Percentiles rank a stretch among this genome's conserved stretches.
phyloP scores from a whole-genome alignment of 2,888 invertebrate species.

The Salpingus planirostris region DNA sequence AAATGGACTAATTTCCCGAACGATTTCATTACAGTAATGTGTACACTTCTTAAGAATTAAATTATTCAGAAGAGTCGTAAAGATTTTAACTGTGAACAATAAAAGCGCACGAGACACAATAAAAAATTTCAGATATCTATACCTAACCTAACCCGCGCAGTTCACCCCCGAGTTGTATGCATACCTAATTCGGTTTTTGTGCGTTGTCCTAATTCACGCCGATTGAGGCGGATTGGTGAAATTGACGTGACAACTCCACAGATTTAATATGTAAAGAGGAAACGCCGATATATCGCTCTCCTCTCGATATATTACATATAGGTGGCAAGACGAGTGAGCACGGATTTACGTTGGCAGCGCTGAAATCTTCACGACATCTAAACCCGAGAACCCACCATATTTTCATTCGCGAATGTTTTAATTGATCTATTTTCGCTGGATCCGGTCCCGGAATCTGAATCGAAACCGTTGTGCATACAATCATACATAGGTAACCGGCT shows the following conservation, averaged over 20 bases:
- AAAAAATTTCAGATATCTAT: background rate
- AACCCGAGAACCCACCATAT: constrained; percentile 9
- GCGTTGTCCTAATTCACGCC: too few species aligned
- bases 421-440: constrained; percentile 3
- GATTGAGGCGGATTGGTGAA: too few species aligned
- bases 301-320: constrained; percentile 12
- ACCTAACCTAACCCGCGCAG: too few species aligned
- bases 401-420: background rate
- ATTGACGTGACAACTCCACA: constrained; percentile 15
- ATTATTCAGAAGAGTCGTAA: constrained; percentile 5
- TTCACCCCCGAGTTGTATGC: too few species aligned
- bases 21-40: constrained; percentile 2
- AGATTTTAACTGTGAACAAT: constrained; percentile 2
- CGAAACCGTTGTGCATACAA: too few species aligned
- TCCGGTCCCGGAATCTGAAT: constrained; percentile 18
- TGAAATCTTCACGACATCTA: constrained; percentile 13
- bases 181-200: too few species aligned
- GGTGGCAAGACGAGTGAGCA: constrained; percentile 15
- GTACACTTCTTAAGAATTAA: background rate
- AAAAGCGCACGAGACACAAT: constrained; percentile 2
- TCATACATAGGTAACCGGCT: too few species aligned
- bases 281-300: constrained; percentile 14
- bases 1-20: background rate
- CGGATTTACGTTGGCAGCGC: constrained; percentile 14
- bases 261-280: constrained; percentile 17